A percentile compares a stretch with the other conserved stretches of the same genome.
Evolutionary conservation across 30 jellyfish, hydroid and myxozoan species (phyloP).

Genomic region (Calvadosia cruxmelitensis): DNA sequence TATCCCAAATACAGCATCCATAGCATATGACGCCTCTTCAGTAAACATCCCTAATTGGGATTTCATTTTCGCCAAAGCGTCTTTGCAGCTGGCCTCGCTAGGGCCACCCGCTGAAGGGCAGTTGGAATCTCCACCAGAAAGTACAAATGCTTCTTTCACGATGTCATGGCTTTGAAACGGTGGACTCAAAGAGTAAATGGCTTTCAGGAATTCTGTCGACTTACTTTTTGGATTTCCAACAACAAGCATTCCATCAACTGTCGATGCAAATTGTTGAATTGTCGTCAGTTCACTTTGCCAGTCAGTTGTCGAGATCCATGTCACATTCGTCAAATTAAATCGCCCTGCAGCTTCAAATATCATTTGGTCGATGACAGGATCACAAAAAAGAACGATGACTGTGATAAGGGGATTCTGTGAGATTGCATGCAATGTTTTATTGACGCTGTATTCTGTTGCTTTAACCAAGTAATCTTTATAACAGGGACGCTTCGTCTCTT

Average conservation of each 20-base stretch:
- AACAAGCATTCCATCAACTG: conserved; percentile 72
- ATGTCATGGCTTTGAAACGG: conserved; percentile 22
- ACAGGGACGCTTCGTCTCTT: conserved; percentile 10
- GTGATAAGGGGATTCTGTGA: conserved; percentile 26
- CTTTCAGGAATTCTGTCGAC: conserved; percentile 18
- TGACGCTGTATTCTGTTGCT: conserved; percentile 1
- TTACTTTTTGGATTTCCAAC: conserved; percentile 22
- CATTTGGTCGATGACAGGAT: conserved; percentile 7
- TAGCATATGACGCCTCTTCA: conserved; percentile 28
- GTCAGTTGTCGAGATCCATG: conserved; percentile 38
- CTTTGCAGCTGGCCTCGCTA: conserved; percentile 17
- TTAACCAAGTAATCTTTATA: background rate
- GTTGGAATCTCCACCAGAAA: conserved; percentile 14
- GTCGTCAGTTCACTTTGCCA: conserved; percentile 19
- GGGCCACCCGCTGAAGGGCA: conserved; percentile 12
- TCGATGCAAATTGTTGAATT: conserved; percentile 13
- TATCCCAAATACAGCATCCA: conserved; percentile 58
- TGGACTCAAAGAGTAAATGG: conserved; percentile 23
- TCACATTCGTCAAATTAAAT: conserved; percentile 28
- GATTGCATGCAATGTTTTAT: conserved; percentile 15
- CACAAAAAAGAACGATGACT: conserved; percentile 55
- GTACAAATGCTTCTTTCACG: conserved; percentile 22
- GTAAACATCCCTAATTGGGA: conserved; percentile 6
- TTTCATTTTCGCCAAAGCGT: conserved; percentile 4
- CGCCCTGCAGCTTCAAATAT: conserved; percentile 38